Conservation (phyloP, 2,888 invertebrate species). For the Autographa gamma region DNA sequence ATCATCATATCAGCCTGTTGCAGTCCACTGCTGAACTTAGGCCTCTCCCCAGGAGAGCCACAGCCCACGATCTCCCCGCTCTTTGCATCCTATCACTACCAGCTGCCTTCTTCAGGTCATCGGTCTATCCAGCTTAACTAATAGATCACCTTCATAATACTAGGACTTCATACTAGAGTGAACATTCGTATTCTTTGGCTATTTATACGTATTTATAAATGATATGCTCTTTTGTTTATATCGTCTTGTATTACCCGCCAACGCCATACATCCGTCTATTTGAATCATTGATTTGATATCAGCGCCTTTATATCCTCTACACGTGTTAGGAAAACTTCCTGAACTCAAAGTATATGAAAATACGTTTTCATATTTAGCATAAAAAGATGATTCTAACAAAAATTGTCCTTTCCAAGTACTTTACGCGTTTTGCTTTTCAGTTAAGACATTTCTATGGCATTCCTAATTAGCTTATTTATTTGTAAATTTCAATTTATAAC, state of each 20-base stretch:
- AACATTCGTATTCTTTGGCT: neutral
- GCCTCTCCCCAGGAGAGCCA: too few species aligned
- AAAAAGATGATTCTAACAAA: neutral
- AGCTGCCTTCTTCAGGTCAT: too few species aligned
- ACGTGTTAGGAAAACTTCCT: neutral
- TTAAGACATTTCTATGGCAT: too few species aligned
- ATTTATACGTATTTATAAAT: too few species aligned
- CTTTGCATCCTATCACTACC: too few species aligned
- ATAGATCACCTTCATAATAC: neutral
- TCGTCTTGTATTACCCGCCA: neutral
- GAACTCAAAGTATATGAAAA: neutral
- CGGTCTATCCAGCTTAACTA: too few species aligned
- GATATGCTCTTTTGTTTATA: neutral
- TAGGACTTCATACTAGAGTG: neutral
- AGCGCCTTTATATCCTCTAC: neutral
- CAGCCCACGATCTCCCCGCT: too few species aligned
- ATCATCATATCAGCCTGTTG: too few species aligned
- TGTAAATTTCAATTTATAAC: too few species aligned
- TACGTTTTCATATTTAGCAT: neutral
- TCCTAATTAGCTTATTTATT: too few species aligned
- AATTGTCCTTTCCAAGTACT: neutral
- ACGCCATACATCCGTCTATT: neutral
- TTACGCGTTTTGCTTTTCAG: neutral
- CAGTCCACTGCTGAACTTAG: too few species aligned
- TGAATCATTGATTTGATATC: constrained; percentile 4